Percentiles rank a stretch among this genome's conserved stretches.
Evolutionary conservation across 2,797 vertebrate species (phyloP).

Genomic region (Bryconaethiops microstoma): DNA sequence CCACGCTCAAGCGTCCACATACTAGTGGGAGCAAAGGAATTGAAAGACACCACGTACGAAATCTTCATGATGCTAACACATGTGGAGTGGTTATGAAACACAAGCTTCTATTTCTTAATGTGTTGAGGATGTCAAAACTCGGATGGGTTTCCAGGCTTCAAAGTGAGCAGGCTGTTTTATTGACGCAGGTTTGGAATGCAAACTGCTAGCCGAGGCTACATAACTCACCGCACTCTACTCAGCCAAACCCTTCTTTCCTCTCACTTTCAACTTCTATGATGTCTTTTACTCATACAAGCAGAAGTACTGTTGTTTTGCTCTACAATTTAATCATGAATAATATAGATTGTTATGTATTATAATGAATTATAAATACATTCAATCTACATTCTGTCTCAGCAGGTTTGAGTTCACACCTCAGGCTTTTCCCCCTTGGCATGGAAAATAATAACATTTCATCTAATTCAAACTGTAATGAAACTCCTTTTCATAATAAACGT

Average conservation of each 20-base stretch:
- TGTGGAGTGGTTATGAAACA: slow-evolving; percentile 12
- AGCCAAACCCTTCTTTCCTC: too few species aligned
- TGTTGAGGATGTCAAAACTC: slow-evolving; percentile 26
- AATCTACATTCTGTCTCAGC: background rate
- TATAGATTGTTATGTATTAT: too few species aligned
- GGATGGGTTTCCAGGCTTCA: background rate
- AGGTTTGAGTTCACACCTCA: background rate
- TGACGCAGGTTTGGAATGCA: slow-evolving; percentile 5
- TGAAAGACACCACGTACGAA: background rate
- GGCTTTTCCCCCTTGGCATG: background rate
- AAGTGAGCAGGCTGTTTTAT: slow-evolving; percentile 9
- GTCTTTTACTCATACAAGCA: background rate
- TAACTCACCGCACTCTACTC: background rate
- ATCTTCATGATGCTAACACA: slow-evolving; percentile 4
- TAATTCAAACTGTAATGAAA: background rate
- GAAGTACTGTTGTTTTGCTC: background rate
- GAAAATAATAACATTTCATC: background rate
- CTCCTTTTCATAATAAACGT: background rate
- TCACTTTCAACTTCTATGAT: background rate
- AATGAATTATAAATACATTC: background rate
- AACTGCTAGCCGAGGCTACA: background rate
- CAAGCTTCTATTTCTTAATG: slow-evolving; percentile 13
- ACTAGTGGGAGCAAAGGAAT: background rate
- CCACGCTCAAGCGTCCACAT: background rate
- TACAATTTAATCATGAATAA: background rate